These are phyloP conservation scores for Conchocele bisecta DNA, from an alignment of 2,888 invertebrate species.

Conservation along the genomic window DNA sequence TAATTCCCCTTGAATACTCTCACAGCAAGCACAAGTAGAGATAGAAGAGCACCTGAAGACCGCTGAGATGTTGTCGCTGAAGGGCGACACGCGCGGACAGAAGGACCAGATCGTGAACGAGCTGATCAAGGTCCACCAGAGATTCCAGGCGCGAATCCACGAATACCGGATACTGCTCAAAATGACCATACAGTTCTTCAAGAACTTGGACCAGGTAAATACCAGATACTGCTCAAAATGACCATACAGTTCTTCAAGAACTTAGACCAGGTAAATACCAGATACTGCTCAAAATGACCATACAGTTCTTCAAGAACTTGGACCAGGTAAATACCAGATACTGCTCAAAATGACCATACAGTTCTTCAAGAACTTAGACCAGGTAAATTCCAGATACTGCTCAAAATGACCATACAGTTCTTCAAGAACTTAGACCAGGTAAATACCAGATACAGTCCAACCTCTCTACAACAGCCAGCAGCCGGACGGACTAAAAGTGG, in stretches of 20 bases:
- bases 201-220: constrained; percentile 86
- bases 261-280: constrained; percentile 88
- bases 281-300: constrained; percentile 87
- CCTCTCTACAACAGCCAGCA: too few species aligned
- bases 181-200: constrained; percentile 89
- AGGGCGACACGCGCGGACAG: constrained; percentile 85
- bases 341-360: constrained; percentile 88
- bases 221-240: constrained; percentile 88
- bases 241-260: constrained; percentile 89
- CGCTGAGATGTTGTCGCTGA: constrained; percentile 87
- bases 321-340: constrained; percentile 86
- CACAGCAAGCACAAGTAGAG: constrained; percentile 84
- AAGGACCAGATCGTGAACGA: constrained; percentile 87
- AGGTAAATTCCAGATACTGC: constrained; percentile 86
- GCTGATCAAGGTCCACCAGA: constrained; percentile 87
- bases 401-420: constrained; percentile 88
- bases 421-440: constrained; percentile 87
- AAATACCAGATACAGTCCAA: too few species aligned
- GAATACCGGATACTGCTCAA: constrained; percentile 89
- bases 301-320: constrained; percentile 88
- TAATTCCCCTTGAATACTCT: too few species aligned
- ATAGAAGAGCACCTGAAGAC: constrained; percentile 87
- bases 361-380: constrained; percentile 88
- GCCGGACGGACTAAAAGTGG: too few species aligned
- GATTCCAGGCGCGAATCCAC: constrained; percentile 87